phyloP scores from a whole-genome alignment of 2,113 vertebrate genomes.

The Patagioenas fasciata region DNA sequence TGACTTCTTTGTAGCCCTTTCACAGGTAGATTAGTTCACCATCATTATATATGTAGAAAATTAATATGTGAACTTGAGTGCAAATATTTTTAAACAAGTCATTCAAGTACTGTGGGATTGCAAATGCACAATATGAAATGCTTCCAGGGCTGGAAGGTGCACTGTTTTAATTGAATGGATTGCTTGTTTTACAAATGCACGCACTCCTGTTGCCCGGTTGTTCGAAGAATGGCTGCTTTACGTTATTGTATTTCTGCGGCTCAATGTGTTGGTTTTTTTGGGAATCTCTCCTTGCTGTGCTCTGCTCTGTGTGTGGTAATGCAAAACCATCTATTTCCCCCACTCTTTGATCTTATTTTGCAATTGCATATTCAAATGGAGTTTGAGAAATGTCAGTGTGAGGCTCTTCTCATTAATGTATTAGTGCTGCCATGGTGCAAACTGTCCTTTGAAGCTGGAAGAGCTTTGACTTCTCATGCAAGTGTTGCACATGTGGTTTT shows the following conservation, averaged over 20 bases:
- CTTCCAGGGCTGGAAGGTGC: not conserved
- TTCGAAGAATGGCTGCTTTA: not conserved
- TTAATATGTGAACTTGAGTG: not conserved
- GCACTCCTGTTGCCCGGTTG: not conserved
- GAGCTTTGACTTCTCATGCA: not conserved
- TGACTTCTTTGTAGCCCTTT: not conserved
- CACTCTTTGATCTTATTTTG: constrained; percentile 3
- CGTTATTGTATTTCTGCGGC: not conserved
- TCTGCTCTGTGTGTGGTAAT: not conserved
- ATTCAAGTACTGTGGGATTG: not conserved
- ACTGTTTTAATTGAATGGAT: not conserved
- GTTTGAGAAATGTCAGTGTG: not conserved
- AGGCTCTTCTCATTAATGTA: not conserved
- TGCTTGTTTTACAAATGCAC: not conserved
- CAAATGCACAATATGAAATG: not conserved
- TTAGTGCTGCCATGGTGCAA: not conserved
- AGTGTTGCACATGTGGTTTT: not conserved
- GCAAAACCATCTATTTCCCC: not conserved
- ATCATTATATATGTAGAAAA: not conserved
- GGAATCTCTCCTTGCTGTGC: not conserved
- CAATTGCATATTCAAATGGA: not conserved
- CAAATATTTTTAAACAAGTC: not conserved
- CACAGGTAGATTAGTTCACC: not conserved
- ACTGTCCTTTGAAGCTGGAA: constrained; percentile 10
- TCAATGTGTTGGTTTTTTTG: not conserved